These are phyloP conservation scores for Scaptomyza pallida DNA, from an alignment of 1,140 invertebrate species.

Conservation along the genomic window DNA sequence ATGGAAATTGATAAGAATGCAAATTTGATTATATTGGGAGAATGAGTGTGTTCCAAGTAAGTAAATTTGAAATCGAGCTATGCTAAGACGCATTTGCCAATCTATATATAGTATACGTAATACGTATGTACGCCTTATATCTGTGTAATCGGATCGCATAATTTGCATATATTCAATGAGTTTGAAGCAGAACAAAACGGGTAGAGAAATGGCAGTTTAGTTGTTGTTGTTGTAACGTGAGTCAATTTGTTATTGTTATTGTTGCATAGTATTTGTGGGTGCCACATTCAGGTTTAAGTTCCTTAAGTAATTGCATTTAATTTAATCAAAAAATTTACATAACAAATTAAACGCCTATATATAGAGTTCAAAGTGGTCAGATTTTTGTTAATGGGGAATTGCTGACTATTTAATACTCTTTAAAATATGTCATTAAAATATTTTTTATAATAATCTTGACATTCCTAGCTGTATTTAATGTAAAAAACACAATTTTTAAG, in stretches of 20 bases:
- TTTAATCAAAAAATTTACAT: constrained; percentile 15
- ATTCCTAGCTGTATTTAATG: too few relatives aligned
- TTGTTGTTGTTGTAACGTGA: neutral
- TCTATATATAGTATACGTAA: too few relatives aligned
- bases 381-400: neutral
- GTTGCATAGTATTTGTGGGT: neutral
- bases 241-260: constrained; percentile 16
- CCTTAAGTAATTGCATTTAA: constrained; percentile 4
- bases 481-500: neutral
- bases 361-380: neutral
- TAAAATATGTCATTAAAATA: too few relatives aligned
- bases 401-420: neutral
- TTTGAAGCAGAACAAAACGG: constrained; percentile 3
- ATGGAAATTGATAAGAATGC: constrained; percentile 4
- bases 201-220: constrained; percentile 10
- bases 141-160: constrained; percentile 3
- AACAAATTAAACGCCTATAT: neutral
- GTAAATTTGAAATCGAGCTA: neutral
- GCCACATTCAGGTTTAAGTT: neutral
- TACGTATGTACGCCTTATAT: neutral
- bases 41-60: neutral
- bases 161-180: constrained; percentile 25
- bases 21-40: neutral
- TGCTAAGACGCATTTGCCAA: constrained; percentile 4
- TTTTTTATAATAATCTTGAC: too few relatives aligned